Conservation (phyloP, 2,888 invertebrate species). For the Seira musarum region DNA sequence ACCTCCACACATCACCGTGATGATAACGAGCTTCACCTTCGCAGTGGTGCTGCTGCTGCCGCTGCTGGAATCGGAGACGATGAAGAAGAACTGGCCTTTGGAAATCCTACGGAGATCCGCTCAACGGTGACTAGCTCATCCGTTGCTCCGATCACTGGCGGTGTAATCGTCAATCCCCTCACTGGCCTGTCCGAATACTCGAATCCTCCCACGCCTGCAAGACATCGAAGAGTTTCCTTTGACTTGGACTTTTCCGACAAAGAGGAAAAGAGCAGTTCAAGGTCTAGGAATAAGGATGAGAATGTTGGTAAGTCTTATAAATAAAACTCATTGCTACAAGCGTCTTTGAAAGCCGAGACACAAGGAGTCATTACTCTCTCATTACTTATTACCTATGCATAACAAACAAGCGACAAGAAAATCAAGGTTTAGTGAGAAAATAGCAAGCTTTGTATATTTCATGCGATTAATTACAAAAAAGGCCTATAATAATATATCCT, state of each 20-base stretch:
- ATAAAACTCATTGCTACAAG: too few relatives aligned
- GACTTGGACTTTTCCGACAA: slow-evolving; percentile 72
- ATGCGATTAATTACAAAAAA: too few relatives aligned
- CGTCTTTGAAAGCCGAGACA: too few relatives aligned
- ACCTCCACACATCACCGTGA: slow-evolving; percentile 22
- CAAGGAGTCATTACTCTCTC: too few relatives aligned
- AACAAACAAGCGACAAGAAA: too few relatives aligned
- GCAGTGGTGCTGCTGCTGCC: background rate
- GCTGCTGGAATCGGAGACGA: slow-evolving; percentile 16
- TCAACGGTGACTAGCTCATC: slow-evolving; percentile 32
- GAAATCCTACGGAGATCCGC: slow-evolving; percentile 62
- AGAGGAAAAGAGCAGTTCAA: slow-evolving; percentile 68
- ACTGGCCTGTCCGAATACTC: slow-evolving; percentile 59
- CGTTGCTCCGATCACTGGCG: slow-evolving; percentile 38
- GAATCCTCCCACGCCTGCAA: slow-evolving; percentile 73
- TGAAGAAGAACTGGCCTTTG: slow-evolving; percentile 64
- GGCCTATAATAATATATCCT: too few relatives aligned
- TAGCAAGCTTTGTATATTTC: too few relatives aligned
- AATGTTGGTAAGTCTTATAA: slow-evolving; percentile 65
- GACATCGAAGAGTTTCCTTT: slow-evolving; percentile 78
- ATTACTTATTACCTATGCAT: too few relatives aligned
- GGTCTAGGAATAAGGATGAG: slow-evolving; percentile 65
- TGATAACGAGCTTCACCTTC: slow-evolving; percentile 29
- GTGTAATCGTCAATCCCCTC: slow-evolving; percentile 52
- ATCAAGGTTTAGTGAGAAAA: too few relatives aligned